Conservation (phyloP, 2,113 vertebrate species). For the Cinclus mexicanus region DNA sequence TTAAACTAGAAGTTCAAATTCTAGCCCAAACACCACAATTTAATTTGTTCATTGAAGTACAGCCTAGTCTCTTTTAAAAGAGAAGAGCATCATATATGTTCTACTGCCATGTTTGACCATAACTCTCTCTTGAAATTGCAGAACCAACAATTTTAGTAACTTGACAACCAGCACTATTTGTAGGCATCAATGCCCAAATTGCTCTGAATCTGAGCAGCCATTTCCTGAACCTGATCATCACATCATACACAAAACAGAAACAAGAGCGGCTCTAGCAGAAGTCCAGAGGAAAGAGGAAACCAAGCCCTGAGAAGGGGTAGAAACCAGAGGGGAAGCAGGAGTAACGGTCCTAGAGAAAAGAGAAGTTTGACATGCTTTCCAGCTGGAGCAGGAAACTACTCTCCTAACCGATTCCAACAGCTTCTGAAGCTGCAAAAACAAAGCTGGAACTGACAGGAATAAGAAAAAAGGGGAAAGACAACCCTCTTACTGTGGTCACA, state of each 20-base stretch:
- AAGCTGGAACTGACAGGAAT: background rate
- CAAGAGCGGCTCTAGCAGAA: background rate
- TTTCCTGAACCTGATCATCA: background rate
- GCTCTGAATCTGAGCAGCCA: conserved; percentile 7
- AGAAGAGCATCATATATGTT: accelerated
- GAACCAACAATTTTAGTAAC: background rate
- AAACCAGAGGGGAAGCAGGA: background rate
- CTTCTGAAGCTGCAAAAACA: conserved; percentile 13
- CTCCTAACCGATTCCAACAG: background rate
- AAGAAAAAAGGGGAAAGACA: background rate
- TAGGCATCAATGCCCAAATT: background rate
- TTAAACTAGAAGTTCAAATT: background rate
- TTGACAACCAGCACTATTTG: background rate
- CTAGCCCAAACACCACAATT: background rate
- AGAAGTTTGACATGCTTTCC: background rate
- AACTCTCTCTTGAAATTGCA: background rate
- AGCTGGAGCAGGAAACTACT: background rate
- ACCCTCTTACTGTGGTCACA: background rate
- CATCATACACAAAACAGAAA: background rate
- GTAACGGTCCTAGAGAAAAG: background rate
- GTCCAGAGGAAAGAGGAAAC: background rate
- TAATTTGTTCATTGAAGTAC: background rate
- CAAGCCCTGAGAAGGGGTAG: background rate
- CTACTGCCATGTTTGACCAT: background rate
- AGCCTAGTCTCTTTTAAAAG: background rate